These are phyloP conservation scores for Menidia beryllina DNA, from an alignment of 2,113 vertebrate species.

Conservation along the genomic window DNA sequence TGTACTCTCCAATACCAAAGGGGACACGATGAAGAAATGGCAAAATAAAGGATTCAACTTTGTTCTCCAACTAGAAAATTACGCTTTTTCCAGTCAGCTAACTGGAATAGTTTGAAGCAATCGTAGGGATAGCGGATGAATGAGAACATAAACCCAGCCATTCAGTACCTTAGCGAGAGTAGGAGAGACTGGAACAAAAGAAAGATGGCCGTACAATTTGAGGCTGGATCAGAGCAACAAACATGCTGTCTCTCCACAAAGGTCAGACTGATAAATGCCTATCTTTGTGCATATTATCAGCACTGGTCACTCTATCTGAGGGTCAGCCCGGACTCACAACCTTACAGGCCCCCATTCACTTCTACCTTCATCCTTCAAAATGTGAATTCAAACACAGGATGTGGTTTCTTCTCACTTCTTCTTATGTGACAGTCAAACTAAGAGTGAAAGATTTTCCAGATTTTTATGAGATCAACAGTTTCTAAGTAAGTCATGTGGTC, in stretches of 20 bases:
- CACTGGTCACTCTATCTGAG: constrained; percentile 18
- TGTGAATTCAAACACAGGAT: no score
- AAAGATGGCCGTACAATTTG: not conserved
- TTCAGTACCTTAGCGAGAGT: not conserved
- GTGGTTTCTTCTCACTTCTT: not conserved
- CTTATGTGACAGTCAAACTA: not conserved
- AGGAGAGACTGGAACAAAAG: not conserved
- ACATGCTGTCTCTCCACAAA: constrained; percentile 59
- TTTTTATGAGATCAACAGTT: not conserved
- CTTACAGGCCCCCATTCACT: constrained; percentile 3
- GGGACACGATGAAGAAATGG: not conserved
- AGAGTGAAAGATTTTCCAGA: not conserved
- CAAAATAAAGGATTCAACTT: not conserved
- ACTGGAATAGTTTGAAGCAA: not conserved
- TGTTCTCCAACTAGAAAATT: not conserved
- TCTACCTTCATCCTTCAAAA: no score
- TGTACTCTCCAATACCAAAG: not conserved
- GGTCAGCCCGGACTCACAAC: constrained; percentile 11
- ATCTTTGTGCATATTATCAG: constrained; percentile 43
- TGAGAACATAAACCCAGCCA: not conserved
- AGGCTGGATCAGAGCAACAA: constrained; percentile 42
- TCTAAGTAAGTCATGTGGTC: constrained; percentile 20
- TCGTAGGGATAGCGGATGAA: not conserved
- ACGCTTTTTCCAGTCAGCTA: not conserved
- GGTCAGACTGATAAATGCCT: constrained; percentile 69